Base-by-base conservation (phyloP, 2,888 invertebrate species). In the Zeuzera pyrina region DNA sequence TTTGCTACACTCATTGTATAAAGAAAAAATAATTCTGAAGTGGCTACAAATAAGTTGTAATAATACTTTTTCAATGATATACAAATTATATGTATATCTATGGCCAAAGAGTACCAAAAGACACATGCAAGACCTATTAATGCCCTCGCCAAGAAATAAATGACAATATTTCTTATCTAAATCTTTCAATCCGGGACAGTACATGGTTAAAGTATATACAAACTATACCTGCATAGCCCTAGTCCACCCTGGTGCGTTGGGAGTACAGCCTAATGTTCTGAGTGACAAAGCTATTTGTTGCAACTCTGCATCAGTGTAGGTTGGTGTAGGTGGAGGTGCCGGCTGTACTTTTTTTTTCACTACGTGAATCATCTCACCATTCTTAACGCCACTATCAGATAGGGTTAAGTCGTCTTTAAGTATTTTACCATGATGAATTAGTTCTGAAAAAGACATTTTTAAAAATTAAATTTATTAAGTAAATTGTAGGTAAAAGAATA, bases 401-500 rank as follows among this genome's bases (percentile, higher is more conserved):
- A 92, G 65, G 2, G 87, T 85, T 1, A 47, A 42, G 15, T 83
- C 73, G 48, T 88, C 88, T 49, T 89, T 88, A 32, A 93, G 66
- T 37, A 89, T 83, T 51, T 88, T 86, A 2, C 93, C 93, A 67
- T 90, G 89, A 56, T 90, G 91, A 29, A 91, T 85, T 6, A 91
- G 65, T 63, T 90, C 91, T 92, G 56, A 11, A 66, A 65, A n/a
- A 6, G 5, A 26, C 8, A 24, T 19, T 19, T 19, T 19, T 8
- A 6, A 19, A 19, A 19, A 19, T 19, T 6, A 6, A 19, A 19
- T 4, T 19, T 6, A 8, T 19, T 6, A 19, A 19, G 7, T 6
- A 19, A 6, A 19, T 19, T 19, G 7, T 6, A 4, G 11, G 23
- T 4, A 4, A 23, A 1, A 25, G 12, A 8, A 12, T 2, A 12